Evolutionary conservation across 2,113 vertebrate genomes (phyloP).

Genomic region (Vulpes vulpes): DNA sequence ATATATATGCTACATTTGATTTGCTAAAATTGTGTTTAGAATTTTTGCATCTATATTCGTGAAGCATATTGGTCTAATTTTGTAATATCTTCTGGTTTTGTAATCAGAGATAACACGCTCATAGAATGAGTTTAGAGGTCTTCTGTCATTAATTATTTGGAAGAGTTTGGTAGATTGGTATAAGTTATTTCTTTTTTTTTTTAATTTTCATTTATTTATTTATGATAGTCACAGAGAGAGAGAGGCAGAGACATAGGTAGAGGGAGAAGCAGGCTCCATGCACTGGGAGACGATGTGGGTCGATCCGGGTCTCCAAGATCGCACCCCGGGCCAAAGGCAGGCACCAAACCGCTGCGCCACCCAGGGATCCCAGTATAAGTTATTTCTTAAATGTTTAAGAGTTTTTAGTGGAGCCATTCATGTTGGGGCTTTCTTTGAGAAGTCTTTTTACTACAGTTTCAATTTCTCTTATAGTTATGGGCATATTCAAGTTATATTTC

Average conservation of each 20-base stretch:
- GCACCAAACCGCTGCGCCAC: no score
- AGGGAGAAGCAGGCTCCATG: no score
- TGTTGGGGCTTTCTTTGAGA: neutral
- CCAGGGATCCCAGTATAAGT: no score
- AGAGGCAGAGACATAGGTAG: no score
- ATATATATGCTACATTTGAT: neutral
- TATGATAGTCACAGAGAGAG: no score
- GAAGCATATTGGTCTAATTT: neutral
- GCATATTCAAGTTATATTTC: neutral
- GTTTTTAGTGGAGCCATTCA: neutral
- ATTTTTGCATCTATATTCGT: neutral
- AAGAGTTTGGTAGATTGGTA: neutral
- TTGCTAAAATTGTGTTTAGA: neutral
- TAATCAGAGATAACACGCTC: neutral
- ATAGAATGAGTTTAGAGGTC: neutral
- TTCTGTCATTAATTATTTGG: neutral
- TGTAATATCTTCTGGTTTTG: neutral
- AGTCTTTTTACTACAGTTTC: neutral
- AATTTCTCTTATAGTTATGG: neutral
- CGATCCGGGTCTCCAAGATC: no score
- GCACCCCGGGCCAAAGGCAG: no score
- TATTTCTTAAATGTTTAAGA: neutral
- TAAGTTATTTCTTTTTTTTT: neutral
- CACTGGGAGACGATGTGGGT: no score
- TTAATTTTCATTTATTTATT: no score